phyloP scores from a whole-genome alignment of 2,113 vertebrate species.

The Rallus limicola region DNA sequence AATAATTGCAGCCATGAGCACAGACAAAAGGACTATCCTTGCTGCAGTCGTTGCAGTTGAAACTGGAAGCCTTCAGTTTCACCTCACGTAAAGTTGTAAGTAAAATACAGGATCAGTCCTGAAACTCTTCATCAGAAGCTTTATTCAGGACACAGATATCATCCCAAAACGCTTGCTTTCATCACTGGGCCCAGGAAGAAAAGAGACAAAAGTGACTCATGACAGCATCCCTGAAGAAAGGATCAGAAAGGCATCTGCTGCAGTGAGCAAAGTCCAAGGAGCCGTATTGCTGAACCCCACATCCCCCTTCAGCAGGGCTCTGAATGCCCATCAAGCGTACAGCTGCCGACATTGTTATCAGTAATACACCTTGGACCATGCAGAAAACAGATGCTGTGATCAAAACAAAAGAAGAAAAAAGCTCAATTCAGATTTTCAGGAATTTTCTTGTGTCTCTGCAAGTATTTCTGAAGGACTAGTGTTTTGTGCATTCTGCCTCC shows the following conservation, averaged over 20 bases:
- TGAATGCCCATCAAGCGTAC: background rate
- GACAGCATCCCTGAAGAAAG: background rate
- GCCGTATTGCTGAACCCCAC: background rate
- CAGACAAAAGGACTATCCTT: background rate
- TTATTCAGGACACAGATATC: background rate
- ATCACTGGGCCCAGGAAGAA: background rate
- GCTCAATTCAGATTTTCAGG: background rate
- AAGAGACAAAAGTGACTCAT: accelerated
- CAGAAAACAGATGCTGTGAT: accelerated
- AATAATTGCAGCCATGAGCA: background rate
- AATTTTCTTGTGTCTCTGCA: background rate
- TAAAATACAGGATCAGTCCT: background rate
- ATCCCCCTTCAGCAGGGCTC: background rate
- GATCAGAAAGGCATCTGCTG: background rate
- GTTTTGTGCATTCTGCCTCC: background rate
- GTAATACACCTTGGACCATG: background rate
- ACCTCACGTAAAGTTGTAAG: accelerated
- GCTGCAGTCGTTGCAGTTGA: background rate
- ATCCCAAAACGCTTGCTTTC: background rate
- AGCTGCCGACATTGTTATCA: accelerated
- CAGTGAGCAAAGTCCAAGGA: background rate
- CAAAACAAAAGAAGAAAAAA: background rate
- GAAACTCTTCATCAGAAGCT: background rate
- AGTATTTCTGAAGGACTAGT: background rate
- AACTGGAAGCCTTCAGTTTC: background rate